A percentile compares a stretch with the other conserved stretches of the same genome.
These are phyloP conservation scores for Drosophila tripunctata DNA, from an alignment of 2,888 invertebrate species.

Conservation along the genomic window DNA sequence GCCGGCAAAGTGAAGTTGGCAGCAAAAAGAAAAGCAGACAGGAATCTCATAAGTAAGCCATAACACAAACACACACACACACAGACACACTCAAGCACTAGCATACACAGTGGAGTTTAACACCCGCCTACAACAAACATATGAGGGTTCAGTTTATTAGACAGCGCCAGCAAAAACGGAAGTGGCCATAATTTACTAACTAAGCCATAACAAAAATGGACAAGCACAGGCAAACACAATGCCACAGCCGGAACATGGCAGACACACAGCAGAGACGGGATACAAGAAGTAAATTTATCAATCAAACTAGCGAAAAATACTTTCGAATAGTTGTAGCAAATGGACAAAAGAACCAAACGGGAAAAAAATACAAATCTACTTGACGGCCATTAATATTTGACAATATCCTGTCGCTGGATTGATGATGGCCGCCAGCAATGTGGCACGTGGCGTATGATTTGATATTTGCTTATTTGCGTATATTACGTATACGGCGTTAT, in stretches of 20 bases:
- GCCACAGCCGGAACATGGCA: constrained; percentile 17
- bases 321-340: constrained; percentile 68
- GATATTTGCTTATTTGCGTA: constrained; percentile 65
- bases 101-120: no score
- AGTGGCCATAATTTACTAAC: constrained; percentile 78
- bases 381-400: constrained; percentile 73
- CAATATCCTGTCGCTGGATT: constrained; percentile 67
- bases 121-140: constrained; percentile 34
- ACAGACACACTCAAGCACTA: constrained; percentile 12
- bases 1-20: constrained; percentile 67
- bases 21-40: constrained; percentile 42
- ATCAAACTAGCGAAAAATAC: constrained; percentile 62
- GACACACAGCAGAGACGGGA: background rate
- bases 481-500: constrained; percentile 66
- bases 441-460: constrained; percentile 57
- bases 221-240: constrained; percentile 34
- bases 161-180: constrained; percentile 71
- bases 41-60: constrained; percentile 69
- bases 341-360: constrained; percentile 53
- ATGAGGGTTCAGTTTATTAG: constrained; percentile 70
- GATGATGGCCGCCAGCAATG: constrained; percentile 45
- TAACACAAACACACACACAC: constrained; percentile 48
- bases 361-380: constrained; percentile 39
- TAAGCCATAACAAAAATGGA: constrained; percentile 68
- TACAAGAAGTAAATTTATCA: constrained; percentile 61